Percentiles rank a stretch among this genome's conserved stretches.
phyloP scores from a whole-genome alignment of 1,140 invertebrate species.

The Calosoma granatense region DNA sequence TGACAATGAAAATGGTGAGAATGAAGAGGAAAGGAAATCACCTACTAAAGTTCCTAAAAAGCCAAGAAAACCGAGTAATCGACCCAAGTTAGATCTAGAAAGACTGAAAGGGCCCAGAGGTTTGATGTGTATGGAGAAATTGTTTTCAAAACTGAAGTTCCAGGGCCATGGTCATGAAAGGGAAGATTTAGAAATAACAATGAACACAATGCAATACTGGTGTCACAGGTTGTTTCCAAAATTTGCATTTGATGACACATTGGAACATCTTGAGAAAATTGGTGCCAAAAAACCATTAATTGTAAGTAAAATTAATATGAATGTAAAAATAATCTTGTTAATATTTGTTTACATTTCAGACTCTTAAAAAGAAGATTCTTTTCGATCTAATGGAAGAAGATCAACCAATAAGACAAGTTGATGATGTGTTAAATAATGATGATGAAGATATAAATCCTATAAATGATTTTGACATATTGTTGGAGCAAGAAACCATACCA shows the following conservation, averaged over 20 bases:
- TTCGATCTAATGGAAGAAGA: constrained; percentile 24
- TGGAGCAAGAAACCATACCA: neutral
- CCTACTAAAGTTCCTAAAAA: constrained; percentile 19
- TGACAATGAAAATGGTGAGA: constrained; percentile 17
- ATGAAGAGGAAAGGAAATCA: constrained; percentile 16
- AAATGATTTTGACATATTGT: constrained; percentile 22
- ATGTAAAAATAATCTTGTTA: constrained; percentile 1
- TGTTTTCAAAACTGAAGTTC: constrained; percentile 75
- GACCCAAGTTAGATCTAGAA: constrained; percentile 59
- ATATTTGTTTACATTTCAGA: constrained; percentile 21
- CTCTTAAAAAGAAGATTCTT: constrained; percentile 28
- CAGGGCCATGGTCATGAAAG: constrained; percentile 75
- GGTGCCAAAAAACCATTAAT: constrained; percentile 60
- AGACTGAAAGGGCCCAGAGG: constrained; percentile 66
- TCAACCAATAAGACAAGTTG: constrained; percentile 15
- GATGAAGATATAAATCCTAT: constrained; percentile 14
- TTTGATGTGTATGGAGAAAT: constrained; percentile 61
- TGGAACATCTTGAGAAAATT: constrained; percentile 69
- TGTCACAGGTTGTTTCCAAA: constrained; percentile 82
- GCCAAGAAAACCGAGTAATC: constrained; percentile 44
- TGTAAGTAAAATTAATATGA: constrained; percentile 20
- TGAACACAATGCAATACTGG: constrained; percentile 86
- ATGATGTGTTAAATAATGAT: constrained; percentile 16
- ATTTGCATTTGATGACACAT: constrained; percentile 73
- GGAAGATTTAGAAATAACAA: constrained; percentile 66